phyloP scores from a whole-genome alignment of 2,888 invertebrate species.

The Arrhopalites spinosus region DNA sequence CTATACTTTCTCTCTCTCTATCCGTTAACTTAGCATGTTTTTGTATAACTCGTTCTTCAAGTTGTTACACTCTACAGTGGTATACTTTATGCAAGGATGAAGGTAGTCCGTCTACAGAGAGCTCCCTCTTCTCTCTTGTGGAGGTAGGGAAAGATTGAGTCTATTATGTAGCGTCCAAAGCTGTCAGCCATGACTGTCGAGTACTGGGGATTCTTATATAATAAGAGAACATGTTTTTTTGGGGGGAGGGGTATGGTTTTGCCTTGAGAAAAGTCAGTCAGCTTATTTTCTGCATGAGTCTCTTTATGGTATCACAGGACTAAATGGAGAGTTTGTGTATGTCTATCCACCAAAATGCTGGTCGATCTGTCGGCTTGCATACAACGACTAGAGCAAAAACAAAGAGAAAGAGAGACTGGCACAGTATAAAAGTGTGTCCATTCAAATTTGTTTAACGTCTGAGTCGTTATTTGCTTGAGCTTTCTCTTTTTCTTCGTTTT shows the following conservation, averaged over 20 bases:
- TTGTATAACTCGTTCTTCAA: neutral
- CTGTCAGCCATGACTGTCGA: constrained; percentile 20
- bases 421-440: constrained; percentile 7
- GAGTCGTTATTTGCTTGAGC: neutral
- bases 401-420: neutral
- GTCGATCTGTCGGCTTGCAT: no score
- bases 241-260: neutral
- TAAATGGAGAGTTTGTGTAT: neutral
- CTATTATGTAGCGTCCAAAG: neutral
- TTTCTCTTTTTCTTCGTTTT: no score
- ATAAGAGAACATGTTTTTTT: neutral
- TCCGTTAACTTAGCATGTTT: neutral
- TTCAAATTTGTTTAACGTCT: constrained; percentile 11
- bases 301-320: constrained; percentile 1
- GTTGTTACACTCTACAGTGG: neutral
- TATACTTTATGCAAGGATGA: no score
- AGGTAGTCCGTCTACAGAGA: no score
- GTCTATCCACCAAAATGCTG: no score
- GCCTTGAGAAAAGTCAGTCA: constrained; percentile 24
- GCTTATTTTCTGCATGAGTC: constrained; percentile 22
- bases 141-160: neutral
- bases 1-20: neutral
- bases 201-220: neutral
- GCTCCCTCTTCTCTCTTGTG: neutral
- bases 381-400: no score